Conservation (phyloP, 2,888 invertebrate species). For the Belgica antarctica region DNA sequence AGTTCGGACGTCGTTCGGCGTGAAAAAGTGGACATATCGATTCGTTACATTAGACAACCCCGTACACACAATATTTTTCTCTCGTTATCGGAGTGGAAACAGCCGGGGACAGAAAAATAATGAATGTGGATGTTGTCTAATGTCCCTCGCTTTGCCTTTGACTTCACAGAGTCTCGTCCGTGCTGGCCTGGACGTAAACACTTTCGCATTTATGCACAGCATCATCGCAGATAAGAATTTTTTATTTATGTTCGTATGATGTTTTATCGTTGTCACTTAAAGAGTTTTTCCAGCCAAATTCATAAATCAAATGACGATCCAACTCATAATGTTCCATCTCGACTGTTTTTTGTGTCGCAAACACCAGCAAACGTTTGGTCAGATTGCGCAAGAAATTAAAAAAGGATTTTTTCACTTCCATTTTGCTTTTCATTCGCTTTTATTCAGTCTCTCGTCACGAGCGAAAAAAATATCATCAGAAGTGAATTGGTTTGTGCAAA, state of each 20-base stretch:
- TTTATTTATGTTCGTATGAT: constrained; percentile 33
- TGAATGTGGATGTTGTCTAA: constrained; percentile 15
- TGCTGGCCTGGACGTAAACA: constrained; percentile 38
- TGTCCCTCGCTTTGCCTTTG: no score
- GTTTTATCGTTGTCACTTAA: constrained; percentile 39
- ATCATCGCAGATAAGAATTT: constrained; percentile 34
- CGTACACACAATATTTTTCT: constrained; percentile 7
- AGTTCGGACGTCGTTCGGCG: not conserved
- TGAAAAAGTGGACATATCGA: constrained; percentile 23
- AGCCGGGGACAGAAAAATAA: constrained; percentile 24
- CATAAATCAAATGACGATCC: constrained; percentile 41
- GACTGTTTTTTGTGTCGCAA: not conserved
- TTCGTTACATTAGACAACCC: constrained; percentile 40
- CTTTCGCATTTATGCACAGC: constrained; percentile 42
- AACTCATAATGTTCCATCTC: constrained; percentile 25
- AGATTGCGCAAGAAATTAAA: constrained; percentile 23
- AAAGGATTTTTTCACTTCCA: constrained; percentile 25
- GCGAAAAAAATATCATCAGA: not conserved
- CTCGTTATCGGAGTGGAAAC: constrained; percentile 33
- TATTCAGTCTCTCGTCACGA: not conserved
- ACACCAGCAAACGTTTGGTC: not conserved
- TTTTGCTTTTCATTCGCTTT: constrained; percentile 15
- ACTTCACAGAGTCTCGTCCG: no score
- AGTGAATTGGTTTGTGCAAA: constrained; percentile 2
- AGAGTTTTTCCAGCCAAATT: constrained; percentile 24